Base-by-base conservation (phyloP, 2,888 invertebrate species). In the Chrysomela aeneicollis region DNA sequence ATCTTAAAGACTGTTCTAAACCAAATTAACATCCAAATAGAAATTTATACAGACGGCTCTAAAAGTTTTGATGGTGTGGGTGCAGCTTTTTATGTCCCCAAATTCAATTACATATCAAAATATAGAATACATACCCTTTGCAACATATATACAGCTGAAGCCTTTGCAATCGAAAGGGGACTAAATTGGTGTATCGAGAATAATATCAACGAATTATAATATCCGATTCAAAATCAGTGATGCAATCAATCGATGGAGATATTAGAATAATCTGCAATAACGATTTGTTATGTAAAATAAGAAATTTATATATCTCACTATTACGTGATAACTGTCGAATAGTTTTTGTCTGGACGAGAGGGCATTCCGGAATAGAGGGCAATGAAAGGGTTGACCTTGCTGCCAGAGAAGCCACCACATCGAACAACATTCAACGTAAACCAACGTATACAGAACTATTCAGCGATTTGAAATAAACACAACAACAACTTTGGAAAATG, bases 321-420 rank as follows among this genome's bases (percentile, higher is more conserved):
- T 42, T 17, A 6, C 26, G 26, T 26, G 6, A 26, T 26, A 26
- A 26, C 26, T 26, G 26, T 26, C 26, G 26, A 26, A 42, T 42
- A 42, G 17, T 42, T 17, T 42, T 42, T 42, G 42, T 42, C n/a
- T 42, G 42, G 42, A 42, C 42, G 17, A 42, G 42, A 42, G 42
- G 42, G n/a, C n/a, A 42, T 42, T 42, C 42, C 42, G 42, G n/a
- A 42, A 10, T 42, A 10, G 42, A 10, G 42, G 42, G 42, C 12
- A 42, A 42, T 42, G 42, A 42, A 42, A 42, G 42, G 17, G 42
- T 42, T n/a, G 42, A 42, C 17, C 42, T 42, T 15, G 42, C 42
- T 42, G 42, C 42, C 42, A 42, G 8, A 17, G 17, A 42, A 42
- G n/a, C 26, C 26, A 26, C 26, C 26, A 26, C 26, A 26, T 26